Evolutionary conservation across 2,113 vertebrate species (phyloP).

Genomic region (Lipophrys pholis): DNA sequence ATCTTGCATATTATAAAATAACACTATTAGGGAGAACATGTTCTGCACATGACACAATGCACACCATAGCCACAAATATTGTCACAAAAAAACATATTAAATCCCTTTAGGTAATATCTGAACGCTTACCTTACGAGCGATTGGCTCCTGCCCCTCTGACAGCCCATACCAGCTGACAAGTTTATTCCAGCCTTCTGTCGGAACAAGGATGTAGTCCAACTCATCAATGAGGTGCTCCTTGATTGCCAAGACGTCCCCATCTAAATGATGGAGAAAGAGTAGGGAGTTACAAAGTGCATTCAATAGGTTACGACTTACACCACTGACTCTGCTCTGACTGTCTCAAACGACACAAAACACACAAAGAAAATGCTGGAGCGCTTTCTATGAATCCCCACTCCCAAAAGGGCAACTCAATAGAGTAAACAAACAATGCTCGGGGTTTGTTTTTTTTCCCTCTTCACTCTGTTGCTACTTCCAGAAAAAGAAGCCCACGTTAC

Average conservation of each 20-base stretch:
- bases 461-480: conserved; percentile 44
- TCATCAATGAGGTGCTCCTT: conserved; percentile 99
- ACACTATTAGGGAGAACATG: too few relatives aligned
- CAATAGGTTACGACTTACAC: conserved; percentile 9
- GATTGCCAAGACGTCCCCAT: conserved; percentile 94
- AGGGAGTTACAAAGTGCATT: conserved; percentile 9
- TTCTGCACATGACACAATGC: neutral
- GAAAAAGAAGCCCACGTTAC: conserved; percentile 37
- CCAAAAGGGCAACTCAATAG: conserved; percentile 25
- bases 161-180: conserved; percentile 98
- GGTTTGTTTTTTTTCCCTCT: conserved; percentile 40
- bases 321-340: conserved; percentile 12
- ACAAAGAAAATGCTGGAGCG: conserved; percentile 61
- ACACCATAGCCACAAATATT: neutral
- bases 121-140: conserved; percentile 92
- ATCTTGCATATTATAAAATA: too few relatives aligned
- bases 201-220: conserved; percentile 97
- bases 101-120: neutral
- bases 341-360: conserved; percentile 43
- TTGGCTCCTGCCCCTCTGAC: conserved; percentile 93
- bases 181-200: conserved; percentile 98
- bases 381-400: conserved; percentile 44
- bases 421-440: conserved; percentile 34
- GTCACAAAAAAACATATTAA: neutral
- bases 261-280: conserved; percentile 70